Evolutionary conservation across 53 echinoderm and acorn worm genomes (phyloP).

Genomic region (Temnopleurus reevesii): DNA sequence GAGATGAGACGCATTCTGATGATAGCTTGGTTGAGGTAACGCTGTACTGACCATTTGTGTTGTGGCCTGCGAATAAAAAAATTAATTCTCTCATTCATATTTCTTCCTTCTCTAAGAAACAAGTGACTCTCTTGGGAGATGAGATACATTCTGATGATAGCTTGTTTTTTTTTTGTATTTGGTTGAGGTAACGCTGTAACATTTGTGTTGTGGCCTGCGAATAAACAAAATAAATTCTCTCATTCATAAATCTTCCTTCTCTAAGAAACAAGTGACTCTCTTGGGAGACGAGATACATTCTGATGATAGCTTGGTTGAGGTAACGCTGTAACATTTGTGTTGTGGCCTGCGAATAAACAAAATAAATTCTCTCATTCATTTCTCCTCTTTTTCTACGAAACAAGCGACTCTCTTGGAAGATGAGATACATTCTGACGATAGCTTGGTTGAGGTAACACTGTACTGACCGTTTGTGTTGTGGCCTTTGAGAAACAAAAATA

Average conservation of each 20-base stretch:
- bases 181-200: slow-evolving; percentile 85
- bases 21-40: slow-evolving; percentile 84
- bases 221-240: too few species aligned
- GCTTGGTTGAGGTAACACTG: slow-evolving; percentile 81
- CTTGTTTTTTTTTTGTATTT: too few species aligned
- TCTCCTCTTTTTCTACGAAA: slow-evolving; percentile 74
- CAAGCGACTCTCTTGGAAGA: slow-evolving; percentile 75
- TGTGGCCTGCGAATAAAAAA: slow-evolving; percentile 72
- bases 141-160: slow-evolving; percentile 82
- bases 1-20: slow-evolving; percentile 82
- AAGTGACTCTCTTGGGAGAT: slow-evolving; percentile 75
- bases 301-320: slow-evolving; percentile 80
- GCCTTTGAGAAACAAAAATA: too few species aligned
- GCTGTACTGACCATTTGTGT: slow-evolving; percentile 88
- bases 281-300: slow-evolving; percentile 84
- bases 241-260: too few species aligned
- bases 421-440: slow-evolving; percentile 80
- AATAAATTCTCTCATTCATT: too few species aligned
- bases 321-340: slow-evolving; percentile 89
- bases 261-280: slow-evolving; percentile 71
- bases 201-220: slow-evolving; percentile 92
- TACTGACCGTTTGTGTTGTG: slow-evolving; percentile 95
- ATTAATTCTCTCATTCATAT: too few species aligned
- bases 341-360: slow-evolving; percentile 94
- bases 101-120: slow-evolving; percentile 75